Conservation (phyloP, 2,113 vertebrate genomes). For the Gasterosteus nipponicus region DNA sequence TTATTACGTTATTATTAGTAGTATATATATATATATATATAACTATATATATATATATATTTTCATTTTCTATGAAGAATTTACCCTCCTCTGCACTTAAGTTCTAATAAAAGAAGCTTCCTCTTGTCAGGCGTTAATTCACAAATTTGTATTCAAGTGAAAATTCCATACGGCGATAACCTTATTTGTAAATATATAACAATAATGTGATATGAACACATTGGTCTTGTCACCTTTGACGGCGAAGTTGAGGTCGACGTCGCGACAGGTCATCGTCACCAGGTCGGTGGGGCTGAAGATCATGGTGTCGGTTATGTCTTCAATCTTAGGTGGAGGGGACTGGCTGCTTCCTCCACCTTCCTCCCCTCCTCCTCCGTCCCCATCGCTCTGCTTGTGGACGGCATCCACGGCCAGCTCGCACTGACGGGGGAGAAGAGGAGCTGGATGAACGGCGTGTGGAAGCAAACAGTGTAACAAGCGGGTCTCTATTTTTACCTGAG, state of each 20-base stretch:
- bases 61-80: too few relatives aligned
- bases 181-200: too few relatives aligned
- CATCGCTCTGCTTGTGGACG: conserved; percentile 84
- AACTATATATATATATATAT: too few relatives aligned
- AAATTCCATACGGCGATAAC: too few relatives aligned
- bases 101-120: too few relatives aligned
- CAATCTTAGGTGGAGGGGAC: conserved; percentile 78
- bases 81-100: too few relatives aligned
- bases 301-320: conserved; percentile 91
- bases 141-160: too few relatives aligned
- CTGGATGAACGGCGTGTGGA: not conserved
- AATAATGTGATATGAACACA: too few relatives aligned
- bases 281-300: conserved; percentile 89
- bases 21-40: too few relatives aligned
- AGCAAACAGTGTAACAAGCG: not conserved
- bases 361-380: conserved; percentile 66
- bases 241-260: conserved; percentile 88
- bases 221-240: conserved; percentile 80
- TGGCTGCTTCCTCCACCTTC: conserved; percentile 70
- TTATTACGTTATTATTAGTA: too few relatives aligned
- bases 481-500: conserved; percentile 77
- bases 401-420: conserved; percentile 90
- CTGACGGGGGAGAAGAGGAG: conserved; percentile 54
- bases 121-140: too few relatives aligned
- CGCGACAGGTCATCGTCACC: conserved; percentile 86